Base-by-base conservation (phyloP, 2,797 vertebrate species). In the Erpetoichthys calabaricus region DNA sequence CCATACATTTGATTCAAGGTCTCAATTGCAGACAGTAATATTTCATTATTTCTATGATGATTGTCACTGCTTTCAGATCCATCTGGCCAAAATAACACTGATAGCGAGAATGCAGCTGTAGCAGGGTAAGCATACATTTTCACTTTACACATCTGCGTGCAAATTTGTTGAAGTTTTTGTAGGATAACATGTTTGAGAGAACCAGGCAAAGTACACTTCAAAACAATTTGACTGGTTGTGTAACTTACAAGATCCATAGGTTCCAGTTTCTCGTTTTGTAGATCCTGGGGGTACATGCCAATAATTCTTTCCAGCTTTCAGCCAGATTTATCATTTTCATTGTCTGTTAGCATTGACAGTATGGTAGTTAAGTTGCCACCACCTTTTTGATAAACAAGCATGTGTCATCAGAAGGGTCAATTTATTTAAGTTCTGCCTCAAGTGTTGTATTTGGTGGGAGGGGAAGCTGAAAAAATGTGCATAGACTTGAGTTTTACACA, bases 11-110 rank as follows among this genome's bases (percentile, higher is more conserved):
- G 59, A 1, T 74, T 81, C 56, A 74, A 75, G 2, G 64, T 64
- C 45, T 59, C 9, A 3, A 60, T 65, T 3, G 83, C 78, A 8
- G 88, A 56, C 64, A 70, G 79, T 5, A 51, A 70, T 60, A 72
- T 78, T 2, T 72, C 75, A 63, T 51, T 51, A 52, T 90, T 88
- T 86, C 85, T 89, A 64, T 64, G 84, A 57, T 5, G 85, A 57
- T 88, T 88, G 6, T 91, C 87, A 9, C 89, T 89, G 0, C 89
- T 89, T 70, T 84, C 86, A 60, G 89, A 62, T 42, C 86, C 80
- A 45, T 89, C 89, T 59, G 88, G 88, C 89, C 89, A 91, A 67
- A 85, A 88, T 0, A 91, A 64, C 56, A 91, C 63, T 5, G 84
- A 86, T 4, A 81, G 79, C 53, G 90, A 60, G 64, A 90, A 88